A percentile compares a stretch with the other conserved stretches of the same genome.
Evolutionary conservation across 2,113 vertebrate species (phyloP).

Genomic region (Callorhinus ursinus): DNA sequence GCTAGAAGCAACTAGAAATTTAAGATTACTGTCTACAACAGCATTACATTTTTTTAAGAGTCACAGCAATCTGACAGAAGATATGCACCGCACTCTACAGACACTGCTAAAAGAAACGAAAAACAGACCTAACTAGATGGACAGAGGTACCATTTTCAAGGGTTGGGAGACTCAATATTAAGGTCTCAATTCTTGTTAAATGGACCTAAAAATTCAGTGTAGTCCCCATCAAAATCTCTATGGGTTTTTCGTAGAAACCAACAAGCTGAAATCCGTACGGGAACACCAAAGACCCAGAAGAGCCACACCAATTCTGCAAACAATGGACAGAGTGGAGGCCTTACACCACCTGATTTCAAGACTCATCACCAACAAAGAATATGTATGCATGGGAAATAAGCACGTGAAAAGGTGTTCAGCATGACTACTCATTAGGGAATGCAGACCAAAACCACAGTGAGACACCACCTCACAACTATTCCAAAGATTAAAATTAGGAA

Average conservation of each 20-base stretch:
- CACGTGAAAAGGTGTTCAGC: not conserved
- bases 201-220: not conserved
- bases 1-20: not conserved
- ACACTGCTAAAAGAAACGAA: not conserved
- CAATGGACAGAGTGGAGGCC: not conserved
- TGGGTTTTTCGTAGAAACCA: too few species aligned
- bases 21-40: not conserved
- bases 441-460: not conserved
- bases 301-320: not conserved
- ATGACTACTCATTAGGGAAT: not conserved
- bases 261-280: not conserved
- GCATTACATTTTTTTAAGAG: too few species aligned
- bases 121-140: not conserved
- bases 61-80: not conserved
- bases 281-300: not conserved
- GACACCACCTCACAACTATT: not conserved
- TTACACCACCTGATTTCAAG: not conserved
- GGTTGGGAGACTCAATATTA: not conserved
- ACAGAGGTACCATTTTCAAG: not conserved
- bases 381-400: not conserved
- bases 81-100: accelerated
- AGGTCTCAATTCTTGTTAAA: not conserved
- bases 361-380: not conserved
- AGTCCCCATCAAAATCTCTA: not conserved
- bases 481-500: not conserved